Percentiles rank a stretch among this genome's conserved stretches.
phyloP scores from a whole-genome alignment of 2,797 vertebrate genomes.

The Chaenodraco wilsoni region DNA sequence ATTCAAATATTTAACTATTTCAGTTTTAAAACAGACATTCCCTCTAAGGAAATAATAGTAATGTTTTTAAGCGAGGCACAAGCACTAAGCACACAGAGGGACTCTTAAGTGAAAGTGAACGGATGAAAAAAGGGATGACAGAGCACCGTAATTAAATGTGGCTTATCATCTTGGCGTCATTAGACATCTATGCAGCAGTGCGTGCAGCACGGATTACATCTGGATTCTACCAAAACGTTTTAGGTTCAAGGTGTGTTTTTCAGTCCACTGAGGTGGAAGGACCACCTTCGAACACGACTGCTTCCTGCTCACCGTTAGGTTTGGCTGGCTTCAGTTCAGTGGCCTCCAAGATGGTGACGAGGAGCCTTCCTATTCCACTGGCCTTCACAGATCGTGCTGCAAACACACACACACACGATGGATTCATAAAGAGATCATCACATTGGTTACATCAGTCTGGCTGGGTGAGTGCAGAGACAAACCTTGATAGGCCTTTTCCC shows the following conservation, averaged over 20 bases:
- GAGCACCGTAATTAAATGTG: background rate
- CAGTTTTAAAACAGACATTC: too few relatives aligned
- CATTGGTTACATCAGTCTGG: background rate
- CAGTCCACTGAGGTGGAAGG: background rate
- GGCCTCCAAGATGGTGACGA: slow-evolving; percentile 94
- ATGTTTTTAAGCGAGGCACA: too few relatives aligned
- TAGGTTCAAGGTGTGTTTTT: background rate
- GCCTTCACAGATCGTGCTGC: slow-evolving; percentile 91
- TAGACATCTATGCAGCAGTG: slow-evolving; percentile 3
- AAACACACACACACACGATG: slow-evolving; percentile 18
- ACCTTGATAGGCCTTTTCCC: slow-evolving; percentile 97
- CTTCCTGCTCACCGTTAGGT: slow-evolving; percentile 86
- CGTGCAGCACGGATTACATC: background rate
- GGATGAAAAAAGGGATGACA: background rate
- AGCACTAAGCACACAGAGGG: background rate
- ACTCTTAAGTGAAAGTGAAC: background rate
- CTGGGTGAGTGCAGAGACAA: slow-evolving; percentile 23
- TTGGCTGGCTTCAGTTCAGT: slow-evolving; percentile 92
- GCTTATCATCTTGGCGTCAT: slow-evolving; percentile 5
- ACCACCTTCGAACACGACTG: background rate
- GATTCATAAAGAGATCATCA: slow-evolving; percentile 6
- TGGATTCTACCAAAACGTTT: background rate
- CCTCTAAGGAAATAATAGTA: too few relatives aligned
- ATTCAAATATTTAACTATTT: too few relatives aligned
- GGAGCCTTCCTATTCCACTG: slow-evolving; percentile 93